Evolutionary conservation across 2,888 invertebrate species (phyloP), one percentile per base, ranked within the genome.

Genomic region (Eumerus sabulonum): DNA sequence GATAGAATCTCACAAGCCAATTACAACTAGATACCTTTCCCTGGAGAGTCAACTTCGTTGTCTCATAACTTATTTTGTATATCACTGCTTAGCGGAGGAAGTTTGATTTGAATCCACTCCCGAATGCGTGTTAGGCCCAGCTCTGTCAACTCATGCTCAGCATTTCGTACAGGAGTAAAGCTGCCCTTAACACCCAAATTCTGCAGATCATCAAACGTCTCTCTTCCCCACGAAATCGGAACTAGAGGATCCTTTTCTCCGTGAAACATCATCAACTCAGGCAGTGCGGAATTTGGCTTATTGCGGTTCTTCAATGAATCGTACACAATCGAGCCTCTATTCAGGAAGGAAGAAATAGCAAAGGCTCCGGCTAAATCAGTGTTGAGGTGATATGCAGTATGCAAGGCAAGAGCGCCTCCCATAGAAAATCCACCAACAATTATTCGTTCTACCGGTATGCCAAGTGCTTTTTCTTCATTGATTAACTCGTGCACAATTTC

Each of bases 371-470:
- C 95, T 9, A 96, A 66, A 11, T 92, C 91, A 1, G 90, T 90
- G 13, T 91, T 90, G 85, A 92, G 92, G 85, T 93, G 90, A 85
- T 92, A 95, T 0, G 92, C 94, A 14, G 93, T 88, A 83, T 96
- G 94, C 14, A 95, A 85, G 0, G 96, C 92, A 84, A 96, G 87
- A 0, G 93, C 92, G 36, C 95, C 96, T 18, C 96, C 96, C 95
- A 96, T 96, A 5, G 96, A 96, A 88, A 96, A 96, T 1, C 95
- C 95, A 85, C 94, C 95, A 82, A 96, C 89, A 73, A 95, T 90
- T 82, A 96, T 95, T 84, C 93, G 91, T 82, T 92, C 91, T 27
- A 90, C 85, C 0, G 94, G 92, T 83, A 95, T 92, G 1, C 95
- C 95, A 63, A 86, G 85, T 7, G 91, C 88, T 59, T 93, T 90